Evolutionary conservation across 2,113 vertebrate species (phyloP).

Genomic region (Natator depressus): DNA sequence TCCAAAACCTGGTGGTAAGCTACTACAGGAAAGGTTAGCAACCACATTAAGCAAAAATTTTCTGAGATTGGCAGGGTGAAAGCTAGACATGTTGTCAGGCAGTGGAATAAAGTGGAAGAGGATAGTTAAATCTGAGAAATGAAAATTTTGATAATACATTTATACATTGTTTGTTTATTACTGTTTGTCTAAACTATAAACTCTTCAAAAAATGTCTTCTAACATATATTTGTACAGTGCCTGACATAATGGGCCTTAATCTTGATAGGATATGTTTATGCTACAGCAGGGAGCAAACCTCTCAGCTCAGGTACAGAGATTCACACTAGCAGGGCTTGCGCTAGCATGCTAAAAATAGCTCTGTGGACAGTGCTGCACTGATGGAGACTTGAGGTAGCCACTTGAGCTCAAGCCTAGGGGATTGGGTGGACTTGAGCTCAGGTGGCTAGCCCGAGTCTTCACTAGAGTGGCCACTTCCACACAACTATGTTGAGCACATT

Average conservation of each 20-base stretch:
- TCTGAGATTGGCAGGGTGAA: neutral
- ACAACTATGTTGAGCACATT: no score
- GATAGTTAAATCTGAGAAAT: neutral
- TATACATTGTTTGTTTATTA: neutral
- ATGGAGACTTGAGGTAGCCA: neutral
- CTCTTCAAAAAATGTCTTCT: neutral
- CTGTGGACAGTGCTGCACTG: neutral
- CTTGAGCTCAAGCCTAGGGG: no score
- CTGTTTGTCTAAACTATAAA: neutral
- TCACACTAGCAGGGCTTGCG: neutral
- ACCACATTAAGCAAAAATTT: neutral
- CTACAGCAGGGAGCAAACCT: neutral
- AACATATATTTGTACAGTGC: neutral
- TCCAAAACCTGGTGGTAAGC: neutral
- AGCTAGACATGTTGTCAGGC: neutral
- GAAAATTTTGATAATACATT: neutral
- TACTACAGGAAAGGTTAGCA: neutral
- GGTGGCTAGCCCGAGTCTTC: neutral
- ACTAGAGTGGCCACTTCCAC: neutral
- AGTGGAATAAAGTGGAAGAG: neutral
- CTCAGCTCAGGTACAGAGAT: neutral
- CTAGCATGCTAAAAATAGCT: neutral
- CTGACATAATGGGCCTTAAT: neutral
- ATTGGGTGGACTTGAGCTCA: neutral
- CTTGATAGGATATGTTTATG: neutral